Conservation (phyloP, 2,888 invertebrate genomes). For the Shargacucullia verbasci region DNA sequence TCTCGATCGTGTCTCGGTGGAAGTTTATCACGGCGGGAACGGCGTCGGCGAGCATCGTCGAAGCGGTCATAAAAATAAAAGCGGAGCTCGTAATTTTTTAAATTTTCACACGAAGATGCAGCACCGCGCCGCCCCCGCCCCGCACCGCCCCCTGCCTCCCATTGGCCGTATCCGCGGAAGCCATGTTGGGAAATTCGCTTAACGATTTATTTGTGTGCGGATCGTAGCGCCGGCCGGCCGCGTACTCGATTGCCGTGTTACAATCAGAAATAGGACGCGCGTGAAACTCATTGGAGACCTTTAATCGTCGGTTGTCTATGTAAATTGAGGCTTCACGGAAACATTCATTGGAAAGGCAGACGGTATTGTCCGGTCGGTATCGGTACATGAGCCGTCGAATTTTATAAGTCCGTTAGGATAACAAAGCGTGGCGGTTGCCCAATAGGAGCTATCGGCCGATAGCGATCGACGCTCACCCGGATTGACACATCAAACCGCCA, state of each 20-base stretch:
- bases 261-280: constrained; percentile 66
- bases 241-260: constrained; percentile 68
- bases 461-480: constrained; percentile 78
- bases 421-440: constrained; percentile 86
- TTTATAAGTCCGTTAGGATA: constrained; percentile 84
- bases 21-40: constrained; percentile 61
- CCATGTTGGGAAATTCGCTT: constrained; percentile 85
- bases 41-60: constrained; percentile 63
- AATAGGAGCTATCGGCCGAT: constrained; percentile 84
- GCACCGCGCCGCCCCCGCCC: constrained; percentile 63
- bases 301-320: constrained; percentile 62
- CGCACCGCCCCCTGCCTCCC: constrained; percentile 68
- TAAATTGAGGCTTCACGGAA: constrained; percentile 57
- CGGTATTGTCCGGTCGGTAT: constrained; percentile 67
- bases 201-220: constrained; percentile 83
- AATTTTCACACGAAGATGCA: constrained; percentile 79
- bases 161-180: constrained; percentile 77
- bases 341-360: constrained; percentile 66
- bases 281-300: constrained; percentile 68
- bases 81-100: constrained; percentile 73
- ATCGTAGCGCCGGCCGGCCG: constrained; percentile 68
- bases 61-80: constrained; percentile 74
- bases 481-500: constrained; percentile 87
- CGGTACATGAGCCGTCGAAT: constrained; percentile 76
- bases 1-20: constrained; percentile 61